Percentiles rank a stretch among this genome's conserved stretches.
Evolutionary conservation across 2,797 vertebrate species (phyloP).

Genomic region (Enteromius anoplus): DNA sequence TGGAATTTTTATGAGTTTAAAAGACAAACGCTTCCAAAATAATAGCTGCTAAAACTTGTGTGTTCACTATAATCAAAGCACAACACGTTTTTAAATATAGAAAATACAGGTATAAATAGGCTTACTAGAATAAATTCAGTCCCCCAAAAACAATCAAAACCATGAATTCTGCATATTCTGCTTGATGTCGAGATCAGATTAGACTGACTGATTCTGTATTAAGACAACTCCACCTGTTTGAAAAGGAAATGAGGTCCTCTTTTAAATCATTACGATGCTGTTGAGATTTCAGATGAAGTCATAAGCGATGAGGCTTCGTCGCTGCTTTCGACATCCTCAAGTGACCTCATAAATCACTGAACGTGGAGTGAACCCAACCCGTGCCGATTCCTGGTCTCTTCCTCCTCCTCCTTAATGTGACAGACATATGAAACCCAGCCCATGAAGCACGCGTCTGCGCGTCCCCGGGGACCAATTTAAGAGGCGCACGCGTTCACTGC

Average conservation of each 20-base stretch:
- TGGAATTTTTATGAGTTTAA: no score
- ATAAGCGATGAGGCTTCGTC: conserved; percentile 31
- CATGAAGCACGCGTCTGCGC: conserved; percentile 50
- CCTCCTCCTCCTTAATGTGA: conserved; percentile 46
- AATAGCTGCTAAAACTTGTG: no score
- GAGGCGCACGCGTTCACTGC: conserved; percentile 60
- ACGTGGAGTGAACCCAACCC: conserved; percentile 20
- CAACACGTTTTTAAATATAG: no score
- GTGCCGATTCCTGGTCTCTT: conserved; percentile 13
- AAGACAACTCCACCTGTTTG: not conserved
- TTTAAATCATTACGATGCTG: not conserved
- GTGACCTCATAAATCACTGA: conserved; percentile 58
- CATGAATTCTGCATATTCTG: no score
- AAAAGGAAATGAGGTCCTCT: not conserved
- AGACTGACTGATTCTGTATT: not conserved
- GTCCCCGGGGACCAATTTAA: conserved; percentile 77
- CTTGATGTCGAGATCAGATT: not conserved
- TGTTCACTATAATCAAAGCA: no score
- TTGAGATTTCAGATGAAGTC: conserved; percentile 22
- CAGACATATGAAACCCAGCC: conserved; percentile 53
- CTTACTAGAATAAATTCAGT: no score
- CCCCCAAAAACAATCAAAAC: no score
- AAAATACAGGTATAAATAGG: no score
- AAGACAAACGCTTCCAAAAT: no score
- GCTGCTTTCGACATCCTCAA: conserved; percentile 20